A percentile compares a stretch with the other conserved stretches of the same genome.
Conservation (phyloP, 64 coral and sea anemone species). For the Stylophora pistillata region DNA sequence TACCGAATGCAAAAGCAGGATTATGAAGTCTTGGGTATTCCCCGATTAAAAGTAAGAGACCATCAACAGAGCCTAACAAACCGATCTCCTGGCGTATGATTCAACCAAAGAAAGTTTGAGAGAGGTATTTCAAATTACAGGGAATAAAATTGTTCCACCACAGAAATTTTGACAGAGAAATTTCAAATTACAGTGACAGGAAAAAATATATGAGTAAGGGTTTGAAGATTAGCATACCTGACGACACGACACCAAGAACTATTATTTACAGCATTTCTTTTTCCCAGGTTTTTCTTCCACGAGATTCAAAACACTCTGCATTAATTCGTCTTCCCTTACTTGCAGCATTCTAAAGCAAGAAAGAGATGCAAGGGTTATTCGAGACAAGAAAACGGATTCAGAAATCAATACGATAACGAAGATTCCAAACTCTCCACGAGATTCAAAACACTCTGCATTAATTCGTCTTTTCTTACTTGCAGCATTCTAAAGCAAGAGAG, state of each 20-base stretch:
- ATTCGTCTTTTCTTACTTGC: slow-evolving; percentile 83
- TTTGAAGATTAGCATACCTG: background rate
- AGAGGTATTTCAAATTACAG: background rate
- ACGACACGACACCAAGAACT: background rate
- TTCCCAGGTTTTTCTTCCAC: slow-evolving; percentile 27
- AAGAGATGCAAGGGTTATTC: background rate
- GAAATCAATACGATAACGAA: too few relatives aligned
- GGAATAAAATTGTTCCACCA: too few relatives aligned
- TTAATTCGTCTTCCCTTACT: slow-evolving; percentile 84
- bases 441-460: slow-evolving; percentile 79
- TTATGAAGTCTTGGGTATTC: too few relatives aligned
- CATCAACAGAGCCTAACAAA: too few relatives aligned
- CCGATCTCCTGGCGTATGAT: too few relatives aligned
- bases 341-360: slow-evolving; percentile 72
- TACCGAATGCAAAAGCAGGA: too few relatives aligned
- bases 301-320: slow-evolving; percentile 76
- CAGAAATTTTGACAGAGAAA: too few relatives aligned
- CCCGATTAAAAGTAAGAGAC: too few relatives aligned
- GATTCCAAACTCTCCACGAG: background rate
- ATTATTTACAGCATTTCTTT: slow-evolving; percentile 91
- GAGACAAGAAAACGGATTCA: background rate
- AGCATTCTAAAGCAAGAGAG: slow-evolving; percentile 60
- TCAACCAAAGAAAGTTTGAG: too few relatives aligned
- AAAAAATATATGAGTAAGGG: background rate
- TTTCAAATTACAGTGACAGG: background rate